Evolutionary conservation across 2,888 invertebrate genomes (phyloP).

Genomic region (Agapostemon virescens): DNA sequence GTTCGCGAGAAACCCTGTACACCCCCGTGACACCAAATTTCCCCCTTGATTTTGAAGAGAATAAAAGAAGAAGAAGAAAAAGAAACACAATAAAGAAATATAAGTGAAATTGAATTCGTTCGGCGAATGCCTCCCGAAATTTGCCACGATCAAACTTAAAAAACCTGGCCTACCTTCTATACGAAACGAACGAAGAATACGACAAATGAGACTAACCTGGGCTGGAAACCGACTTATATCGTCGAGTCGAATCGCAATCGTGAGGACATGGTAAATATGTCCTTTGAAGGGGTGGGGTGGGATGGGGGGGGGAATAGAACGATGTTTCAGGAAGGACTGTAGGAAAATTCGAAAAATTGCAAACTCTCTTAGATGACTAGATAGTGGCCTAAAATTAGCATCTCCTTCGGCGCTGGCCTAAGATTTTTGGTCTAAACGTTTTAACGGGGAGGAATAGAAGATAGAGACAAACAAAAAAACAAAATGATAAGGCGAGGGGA

Average conservation of each 20-base stretch:
- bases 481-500: not conserved
- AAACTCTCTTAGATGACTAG: slow-evolving; percentile 54
- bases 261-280: not conserved
- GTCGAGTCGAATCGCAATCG: slow-evolving; percentile 33
- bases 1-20: slow-evolving; percentile 18
- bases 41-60: not conserved
- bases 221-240: slow-evolving; percentile 18
- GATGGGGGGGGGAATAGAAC: not conserved
- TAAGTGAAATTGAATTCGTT: slow-evolving; percentile 23
- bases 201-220: not conserved
- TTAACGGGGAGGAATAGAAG: slow-evolving; percentile 32
- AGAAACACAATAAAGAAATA: too few relatives aligned
- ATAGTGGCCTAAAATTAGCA: slow-evolving; percentile 65
- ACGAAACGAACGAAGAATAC: slow-evolving; percentile 27
- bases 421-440: slow-evolving; percentile 66
- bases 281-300: not conserved
- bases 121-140: slow-evolving; percentile 24
- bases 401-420: slow-evolving; percentile 67
- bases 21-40: not conserved
- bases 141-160: slow-evolving; percentile 39
- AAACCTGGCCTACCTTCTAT: slow-evolving; percentile 67
- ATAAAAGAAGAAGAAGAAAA: too few relatives aligned
- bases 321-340: not conserved
- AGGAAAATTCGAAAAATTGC: slow-evolving; percentile 46
- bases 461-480: not conserved